phyloP scores from a whole-genome alignment of 2,888 invertebrate genomes.

The Halocaridina rubra region DNA sequence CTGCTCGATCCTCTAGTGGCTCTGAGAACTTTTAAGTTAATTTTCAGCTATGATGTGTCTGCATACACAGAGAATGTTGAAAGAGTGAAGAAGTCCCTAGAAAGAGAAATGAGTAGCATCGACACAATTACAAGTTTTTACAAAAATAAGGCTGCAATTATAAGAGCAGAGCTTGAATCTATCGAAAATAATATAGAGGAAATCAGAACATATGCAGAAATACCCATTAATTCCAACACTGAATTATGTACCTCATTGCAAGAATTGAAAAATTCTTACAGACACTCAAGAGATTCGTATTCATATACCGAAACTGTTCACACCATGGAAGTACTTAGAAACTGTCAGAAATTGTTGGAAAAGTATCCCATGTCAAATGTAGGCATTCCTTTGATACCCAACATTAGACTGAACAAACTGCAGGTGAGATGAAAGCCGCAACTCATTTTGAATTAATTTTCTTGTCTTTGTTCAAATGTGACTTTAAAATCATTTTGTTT shows the following conservation, averaged over 20 bases:
- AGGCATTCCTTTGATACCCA: too few species aligned
- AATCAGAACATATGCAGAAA: not conserved
- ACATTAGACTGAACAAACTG: too few species aligned
- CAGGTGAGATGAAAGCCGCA: too few species aligned
- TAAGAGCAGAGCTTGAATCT: not conserved
- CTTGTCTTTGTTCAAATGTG: too few species aligned
- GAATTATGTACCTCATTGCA: not conserved
- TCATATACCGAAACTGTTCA: not conserved
- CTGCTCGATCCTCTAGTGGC: not conserved
- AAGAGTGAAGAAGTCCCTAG: not conserved
- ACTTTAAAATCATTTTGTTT: too few species aligned
- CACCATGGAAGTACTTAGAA: not conserved
- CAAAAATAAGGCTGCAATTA: not conserved
- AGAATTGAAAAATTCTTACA: not conserved
- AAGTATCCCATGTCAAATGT: too few species aligned
- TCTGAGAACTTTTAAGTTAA: not conserved
- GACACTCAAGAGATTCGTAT: not conserved
- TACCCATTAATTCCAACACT: not conserved
- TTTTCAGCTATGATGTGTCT: not conserved
- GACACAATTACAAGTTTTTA: not conserved
- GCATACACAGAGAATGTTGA: not conserved
- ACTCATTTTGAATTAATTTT: too few species aligned
- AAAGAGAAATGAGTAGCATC: not conserved
- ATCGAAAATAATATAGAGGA: not conserved
- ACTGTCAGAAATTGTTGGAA: not conserved